Evolutionary conservation across 1,140 invertebrate genomes (phyloP), one percentile per base, ranked within the genome.

Genomic region (Dryas iulia): DNA sequence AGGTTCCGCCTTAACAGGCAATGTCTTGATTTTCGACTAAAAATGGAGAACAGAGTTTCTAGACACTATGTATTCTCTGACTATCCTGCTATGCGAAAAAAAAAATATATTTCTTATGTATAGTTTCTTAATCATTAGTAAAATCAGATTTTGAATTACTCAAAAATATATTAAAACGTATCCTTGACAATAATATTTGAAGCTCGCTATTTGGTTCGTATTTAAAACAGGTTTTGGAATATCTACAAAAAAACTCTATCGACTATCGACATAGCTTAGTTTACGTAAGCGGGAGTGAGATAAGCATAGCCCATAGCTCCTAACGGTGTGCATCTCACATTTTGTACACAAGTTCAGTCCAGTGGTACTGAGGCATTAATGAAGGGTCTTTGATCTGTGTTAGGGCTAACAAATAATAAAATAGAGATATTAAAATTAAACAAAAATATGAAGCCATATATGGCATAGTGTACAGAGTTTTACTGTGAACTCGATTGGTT

Each of bases 351-450:
- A 63, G 61, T 56, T 56, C 61, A 25, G 30, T 63, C 61, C 69
- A 73, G 60, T 69, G 75, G 71, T 69, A 62, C 7, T 12, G 68
- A 69, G 69, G 69, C 54, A 33, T 76, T 83, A 83, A 80, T 78
- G 64, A 80, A 73, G 77, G 78, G 79, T 80, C 76, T 81, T 78
- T 83, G 77, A 82, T 79, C 76, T 65, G 52, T 25, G 21, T 25
- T 54, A 54, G 52, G 52, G 52, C 18, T 24, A n/a, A n/a, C 33
- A 35, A 33, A 35, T 35, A 3, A 5, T 3, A 35, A 35, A 35
- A n/a, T 47, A 18, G 2, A 1, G 18, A 35, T n/a, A 0, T 18
- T 14, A 18, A 39, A 35, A 7, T 39, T 39, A n/a, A n/a, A n/a
- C n/a, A n/a, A n/a, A n/a, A n/a, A n/a, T n/a, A n/a, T n/a, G n/a